Evolutionary conservation across 1,140 invertebrate genomes (phyloP), one percentile per base, ranked within the genome.

Genomic region (Cepaea nemoralis): DNA sequence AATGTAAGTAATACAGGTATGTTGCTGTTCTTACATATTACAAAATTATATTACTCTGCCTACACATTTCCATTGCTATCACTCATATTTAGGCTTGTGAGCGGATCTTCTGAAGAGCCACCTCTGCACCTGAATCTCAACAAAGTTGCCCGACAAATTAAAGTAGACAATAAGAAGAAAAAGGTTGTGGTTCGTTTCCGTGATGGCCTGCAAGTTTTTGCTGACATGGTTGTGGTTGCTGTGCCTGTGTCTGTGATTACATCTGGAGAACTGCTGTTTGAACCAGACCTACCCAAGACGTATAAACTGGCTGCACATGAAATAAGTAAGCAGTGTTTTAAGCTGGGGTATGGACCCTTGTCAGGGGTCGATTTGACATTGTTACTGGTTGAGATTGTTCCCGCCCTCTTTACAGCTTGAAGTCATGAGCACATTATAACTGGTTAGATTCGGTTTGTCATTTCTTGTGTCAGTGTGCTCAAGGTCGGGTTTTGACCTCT

Each of bases 191-290:
- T 89, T 1, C 59, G 88, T 2, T 84, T 85, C 24, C 82, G 48
- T 55, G 87, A 87, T 80, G 79, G 85, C 12, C 75, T 79, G 1
- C 87, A 87, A 63, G 74, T 83, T 1, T 27, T 63, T 5, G 87
- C 85, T 67, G 88, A 89, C 78, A 66, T 77, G 27, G 86, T 89
- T 27, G 79, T 89, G 31, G 84, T 89, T 50, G 86, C 88, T 16
- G 85, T 89, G 22, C 87, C 88, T 16, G 16, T 85, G 0, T 78
- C 82, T 14, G 84, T 88, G 5, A 70, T 87, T 35, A 77, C 84
- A 50, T 81, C 82, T 24, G 81, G 83, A 35, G 80, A 78, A 0
- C 19, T 86, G 10, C 45, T 85, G 40, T 89, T 88, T 83, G 87
- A 89, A 27, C 88, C 88, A 8, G 37, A 55, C 1, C 73, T 88